Evolutionary conservation across 2,888 invertebrate genomes (phyloP), one percentile per base, ranked within the genome.

Genomic region (Myathropa florea): DNA sequence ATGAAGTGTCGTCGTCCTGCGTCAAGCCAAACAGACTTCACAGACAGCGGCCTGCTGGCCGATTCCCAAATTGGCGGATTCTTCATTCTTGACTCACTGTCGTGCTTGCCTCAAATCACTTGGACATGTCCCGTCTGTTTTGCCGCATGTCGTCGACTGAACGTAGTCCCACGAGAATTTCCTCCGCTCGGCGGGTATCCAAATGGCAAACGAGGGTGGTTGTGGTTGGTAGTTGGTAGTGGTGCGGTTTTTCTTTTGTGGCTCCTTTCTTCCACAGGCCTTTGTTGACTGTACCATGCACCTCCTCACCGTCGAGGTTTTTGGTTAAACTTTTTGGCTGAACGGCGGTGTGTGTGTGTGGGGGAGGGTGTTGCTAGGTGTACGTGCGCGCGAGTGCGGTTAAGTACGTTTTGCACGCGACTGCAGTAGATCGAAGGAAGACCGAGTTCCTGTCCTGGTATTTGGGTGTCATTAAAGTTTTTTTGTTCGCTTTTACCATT

Each of bases 1-100:
- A 93, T 90, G 65, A 93, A 92, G 88, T 92, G 92, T 10, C 92
- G 89, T 57, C 90, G 90, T 36, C 91, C 90, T 24, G 90, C 86
- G 82, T 92, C 91, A 80, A 95, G 94, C 97, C 97, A 97, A 71
- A 95, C 94, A 61, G 95, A 94, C 89, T 94, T 93, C 88, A 95
- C 93, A 91, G 94, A 94, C 91, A 95, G 93, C 90, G 95, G 95
- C 87, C 94, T 93, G 91, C 94, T 94, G 85, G 95, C 94, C 88
- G 95, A 93, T 91, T 95, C 94, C 95, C 95, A 95, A 91, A 94
- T 94, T 88, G 93, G 93, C 39, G 89, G 72, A 81, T 89, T 90
- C 88, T 88, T 89, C 95, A 95, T 94, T 75, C 23, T 64, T 28
- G 39, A n/a, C 26, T 67, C 63, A 60, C 39, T 39, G 12, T 60